A percentile compares a stretch with the other conserved stretches of the same genome.
These are phyloP conservation scores for Trisateles emortualis DNA, from an alignment of 2,888 invertebrate genomes.

Conservation along the genomic window DNA sequence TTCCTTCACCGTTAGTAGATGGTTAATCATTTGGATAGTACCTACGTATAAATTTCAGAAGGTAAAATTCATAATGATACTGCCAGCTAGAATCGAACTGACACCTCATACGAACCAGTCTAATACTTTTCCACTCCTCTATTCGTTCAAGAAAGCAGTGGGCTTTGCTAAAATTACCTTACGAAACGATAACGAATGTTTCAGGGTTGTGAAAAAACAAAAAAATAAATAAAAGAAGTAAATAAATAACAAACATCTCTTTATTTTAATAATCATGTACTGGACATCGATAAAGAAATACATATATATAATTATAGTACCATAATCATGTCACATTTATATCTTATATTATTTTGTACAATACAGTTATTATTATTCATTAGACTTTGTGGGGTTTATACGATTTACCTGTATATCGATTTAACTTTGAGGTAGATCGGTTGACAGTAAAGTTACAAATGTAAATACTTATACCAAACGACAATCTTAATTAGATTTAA, in stretches of 20 bases:
- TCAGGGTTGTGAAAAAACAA: slow-evolving; percentile 25
- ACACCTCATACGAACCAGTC: too few species aligned
- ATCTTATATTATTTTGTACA: slow-evolving; percentile 79
- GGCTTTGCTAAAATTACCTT: too few species aligned
- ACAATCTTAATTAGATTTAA: slow-evolving; percentile 34
- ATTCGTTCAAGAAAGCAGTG: too few species aligned
- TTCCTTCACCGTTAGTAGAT: too few species aligned
- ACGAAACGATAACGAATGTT: neutral
- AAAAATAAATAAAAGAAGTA: slow-evolving; percentile 15
- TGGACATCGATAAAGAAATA: slow-evolving; percentile 85
- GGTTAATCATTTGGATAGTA: too few species aligned
- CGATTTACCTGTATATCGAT: slow-evolving; percentile 66
- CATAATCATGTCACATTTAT: slow-evolving; percentile 77
- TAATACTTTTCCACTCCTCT: too few species aligned
- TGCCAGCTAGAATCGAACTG: too few species aligned
- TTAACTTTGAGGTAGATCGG: slow-evolving; percentile 76
- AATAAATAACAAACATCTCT: slow-evolving; percentile 85
- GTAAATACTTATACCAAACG: slow-evolving; percentile 21
- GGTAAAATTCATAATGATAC: too few species aligned
- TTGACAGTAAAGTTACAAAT: slow-evolving; percentile 45
- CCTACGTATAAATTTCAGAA: too few species aligned
- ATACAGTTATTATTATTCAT: slow-evolving; percentile 58
- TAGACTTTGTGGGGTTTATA: slow-evolving; percentile 50
- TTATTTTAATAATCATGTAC: slow-evolving; percentile 83
- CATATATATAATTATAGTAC: slow-evolving; percentile 75